Conservation (phyloP, 2,888 invertebrate species). For the Carabus problematicus region DNA sequence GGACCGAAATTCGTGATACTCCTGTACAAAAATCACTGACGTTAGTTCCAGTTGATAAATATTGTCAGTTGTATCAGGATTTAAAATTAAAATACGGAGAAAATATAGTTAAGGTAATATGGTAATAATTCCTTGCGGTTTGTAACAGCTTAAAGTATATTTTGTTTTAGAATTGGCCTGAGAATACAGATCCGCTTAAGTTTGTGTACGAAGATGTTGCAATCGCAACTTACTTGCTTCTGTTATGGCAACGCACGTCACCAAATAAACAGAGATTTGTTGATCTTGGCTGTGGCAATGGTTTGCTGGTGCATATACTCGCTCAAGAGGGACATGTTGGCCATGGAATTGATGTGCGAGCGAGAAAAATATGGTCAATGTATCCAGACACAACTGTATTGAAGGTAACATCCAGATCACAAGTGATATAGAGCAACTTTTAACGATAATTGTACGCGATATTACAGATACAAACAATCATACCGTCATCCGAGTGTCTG, state of each 20-base stretch:
- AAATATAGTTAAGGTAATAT: constrained; percentile 71
- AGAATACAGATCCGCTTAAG: constrained; percentile 92
- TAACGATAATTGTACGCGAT: constrained; percentile 28
- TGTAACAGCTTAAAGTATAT: constrained; percentile 19
- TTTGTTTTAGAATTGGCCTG: constrained; percentile 79
- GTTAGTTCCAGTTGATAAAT: constrained; percentile 72
- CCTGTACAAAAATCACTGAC: constrained; percentile 65
- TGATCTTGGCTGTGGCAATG: constrained; percentile 98
- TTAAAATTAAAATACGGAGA: constrained; percentile 82
- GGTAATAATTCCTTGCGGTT: neutral
- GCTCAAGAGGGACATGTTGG: constrained; percentile 84
- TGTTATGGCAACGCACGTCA: constrained; percentile 76
- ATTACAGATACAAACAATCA: constrained; percentile 70
- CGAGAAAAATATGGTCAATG: constrained; percentile 86
- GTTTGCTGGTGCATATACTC: constrained; percentile 87
- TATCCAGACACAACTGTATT: constrained; percentile 72
- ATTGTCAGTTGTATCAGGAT: constrained; percentile 73
- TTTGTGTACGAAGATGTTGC: constrained; percentile 97
- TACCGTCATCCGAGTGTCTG: constrained; percentile 70
- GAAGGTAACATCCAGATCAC: constrained; percentile 61
- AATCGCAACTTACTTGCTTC: constrained; percentile 85
- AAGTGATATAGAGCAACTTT: constrained; percentile 14
- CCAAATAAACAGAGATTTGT: constrained; percentile 70
- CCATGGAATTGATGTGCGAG: constrained; percentile 83
- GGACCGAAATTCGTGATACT: constrained; percentile 63